These are phyloP conservation scores for Aegithalos caudatus DNA, from an alignment of 2,113 vertebrate genomes.

Conservation along the genomic window DNA sequence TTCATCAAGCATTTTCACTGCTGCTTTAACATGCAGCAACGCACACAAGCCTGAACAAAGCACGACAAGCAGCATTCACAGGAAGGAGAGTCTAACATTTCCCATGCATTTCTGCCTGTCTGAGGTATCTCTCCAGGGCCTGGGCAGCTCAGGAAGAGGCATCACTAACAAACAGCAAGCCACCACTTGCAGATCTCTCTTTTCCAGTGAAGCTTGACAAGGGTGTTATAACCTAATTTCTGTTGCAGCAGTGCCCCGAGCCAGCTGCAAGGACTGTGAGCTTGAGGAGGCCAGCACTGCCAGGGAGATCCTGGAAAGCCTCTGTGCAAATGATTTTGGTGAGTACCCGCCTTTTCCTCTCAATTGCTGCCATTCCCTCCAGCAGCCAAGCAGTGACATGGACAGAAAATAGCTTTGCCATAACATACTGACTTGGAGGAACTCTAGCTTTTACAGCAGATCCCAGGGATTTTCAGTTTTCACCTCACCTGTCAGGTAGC, in stretches of 20 bases:
- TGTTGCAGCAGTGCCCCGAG: constrained; percentile 72
- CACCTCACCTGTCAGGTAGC: background rate
- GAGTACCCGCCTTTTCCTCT: constrained; percentile 29
- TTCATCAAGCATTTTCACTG: background rate
- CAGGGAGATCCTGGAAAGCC: constrained; percentile 78
- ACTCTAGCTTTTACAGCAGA: background rate
- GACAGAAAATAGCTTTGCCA: background rate
- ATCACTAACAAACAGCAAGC: background rate
- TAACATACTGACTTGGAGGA: background rate
- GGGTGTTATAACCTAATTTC: background rate
- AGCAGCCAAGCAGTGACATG: background rate
- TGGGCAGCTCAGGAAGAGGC: background rate
- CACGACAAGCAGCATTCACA: accelerated
- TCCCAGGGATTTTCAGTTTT: background rate
- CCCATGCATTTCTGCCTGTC: background rate
- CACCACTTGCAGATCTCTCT: background rate
- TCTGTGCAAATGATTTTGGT: constrained; percentile 84
- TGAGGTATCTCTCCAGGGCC: background rate
- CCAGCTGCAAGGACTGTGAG: constrained; percentile 85
- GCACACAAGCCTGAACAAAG: background rate
- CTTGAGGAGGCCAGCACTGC: constrained; percentile 76
- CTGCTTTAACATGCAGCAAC: background rate
- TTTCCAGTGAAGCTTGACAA: background rate
- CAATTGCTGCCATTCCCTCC: background rate
- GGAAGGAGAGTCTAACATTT: background rate